phyloP scores from a whole-genome alignment of 2,797 vertebrate genomes.

The Epinephelus coioides region DNA sequence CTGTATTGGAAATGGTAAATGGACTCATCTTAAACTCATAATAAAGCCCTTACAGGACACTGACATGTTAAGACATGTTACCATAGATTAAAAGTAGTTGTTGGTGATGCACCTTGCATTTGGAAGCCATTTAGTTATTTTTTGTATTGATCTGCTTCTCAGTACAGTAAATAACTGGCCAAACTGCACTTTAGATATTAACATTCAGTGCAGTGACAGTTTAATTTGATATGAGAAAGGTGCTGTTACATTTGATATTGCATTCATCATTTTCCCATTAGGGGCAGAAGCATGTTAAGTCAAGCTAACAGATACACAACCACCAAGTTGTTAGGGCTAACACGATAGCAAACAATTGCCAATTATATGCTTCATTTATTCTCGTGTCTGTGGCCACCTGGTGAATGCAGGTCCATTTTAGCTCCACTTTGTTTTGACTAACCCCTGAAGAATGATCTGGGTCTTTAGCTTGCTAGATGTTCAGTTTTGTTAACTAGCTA shows the following conservation, averaged over 20 bases:
- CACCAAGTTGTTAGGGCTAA: background rate
- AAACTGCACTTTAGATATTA: background rate
- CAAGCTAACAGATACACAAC: background rate
- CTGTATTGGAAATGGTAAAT: background rate
- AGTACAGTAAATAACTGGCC: background rate
- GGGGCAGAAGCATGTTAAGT: background rate
- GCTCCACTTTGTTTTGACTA: background rate
- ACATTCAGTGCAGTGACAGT: background rate
- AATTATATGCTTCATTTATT: background rate
- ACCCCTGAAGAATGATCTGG: background rate
- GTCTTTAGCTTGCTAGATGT: background rate
- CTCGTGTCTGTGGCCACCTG: background rate
- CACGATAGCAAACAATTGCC: background rate
- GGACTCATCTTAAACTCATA: background rate
- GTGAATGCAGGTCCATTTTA: background rate
- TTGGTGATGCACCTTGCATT: background rate
- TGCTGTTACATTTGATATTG: background rate
- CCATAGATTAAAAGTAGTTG: background rate
- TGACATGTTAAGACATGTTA: background rate
- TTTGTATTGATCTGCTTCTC: background rate
- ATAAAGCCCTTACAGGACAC: background rate
- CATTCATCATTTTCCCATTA: background rate
- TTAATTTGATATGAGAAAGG: background rate
- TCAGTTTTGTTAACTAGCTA: background rate
- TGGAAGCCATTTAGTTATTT: slow-evolving; percentile 10